Evolutionary conservation across 2,113 vertebrate species (phyloP), one percentile per base, ranked within the genome.

Genomic region (Pelmatolapia mariae): DNA sequence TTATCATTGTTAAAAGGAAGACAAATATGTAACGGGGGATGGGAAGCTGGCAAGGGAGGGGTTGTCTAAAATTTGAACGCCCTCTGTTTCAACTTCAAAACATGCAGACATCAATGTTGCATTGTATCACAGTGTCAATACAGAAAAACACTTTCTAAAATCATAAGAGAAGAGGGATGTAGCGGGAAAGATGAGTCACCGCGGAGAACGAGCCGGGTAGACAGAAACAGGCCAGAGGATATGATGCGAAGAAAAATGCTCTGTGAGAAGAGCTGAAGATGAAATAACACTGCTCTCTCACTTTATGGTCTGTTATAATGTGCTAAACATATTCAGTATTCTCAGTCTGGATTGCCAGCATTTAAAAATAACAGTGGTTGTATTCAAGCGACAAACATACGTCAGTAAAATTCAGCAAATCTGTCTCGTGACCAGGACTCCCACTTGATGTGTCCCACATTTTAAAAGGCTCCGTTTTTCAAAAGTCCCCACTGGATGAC

Each of bases 151-250:
- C 26, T 68, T 66, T 84, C 63, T 59, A 6, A 88, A 85, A 90
- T 57, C 59, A 63, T 76, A 13, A 61, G 36, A 89, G 52, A 59
- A 73, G 16, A 59, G 57, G 38, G 13, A 66, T 13, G 47, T 61
- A 24, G 81, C 83, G 8, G 24, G 54, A 61, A 36, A 79, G 84
- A 86, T 89, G 84, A 92, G 33, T 90, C 89, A 86, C 83, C 4
- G 6, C 26, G 4, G 84, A n/a, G 71, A 86, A 53, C 26, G 10
- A 81, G 52, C 80, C 6, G 2, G 45, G 61, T 31, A 52, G 87
- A 92, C 68, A 83, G 86, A 90, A 90, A 85, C 61, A 45, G 63
- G 84, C 78, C 80, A 85, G 57, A 63, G 43, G 81, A 86, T 47
- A 38, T 71, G 50, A 88, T 24, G 61, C 7, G 8, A 50, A 53